phyloP scores from a whole-genome alignment of 2,113 vertebrate genomes.

The Malaclemys terrapin region DNA sequence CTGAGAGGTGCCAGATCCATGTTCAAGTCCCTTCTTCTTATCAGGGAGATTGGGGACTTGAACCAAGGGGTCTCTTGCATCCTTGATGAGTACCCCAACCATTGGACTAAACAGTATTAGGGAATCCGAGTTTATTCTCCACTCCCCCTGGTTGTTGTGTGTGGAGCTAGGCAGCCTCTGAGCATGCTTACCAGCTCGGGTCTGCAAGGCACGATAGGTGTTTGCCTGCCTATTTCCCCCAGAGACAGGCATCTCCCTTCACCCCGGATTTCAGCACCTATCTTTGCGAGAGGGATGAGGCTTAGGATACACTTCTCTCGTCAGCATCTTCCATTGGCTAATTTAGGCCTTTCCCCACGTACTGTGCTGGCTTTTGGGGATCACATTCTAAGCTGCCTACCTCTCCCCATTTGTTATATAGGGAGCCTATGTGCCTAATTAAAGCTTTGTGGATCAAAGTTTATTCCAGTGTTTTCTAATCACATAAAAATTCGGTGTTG shows the following conservation, averaged over 20 bases:
- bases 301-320: not conserved
- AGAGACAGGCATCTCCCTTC: not conserved
- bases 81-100: not conserved
- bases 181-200: not conserved
- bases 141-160: too few species aligned
- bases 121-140: not conserved
- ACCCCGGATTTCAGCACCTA: not conserved
- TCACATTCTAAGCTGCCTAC: not conserved
- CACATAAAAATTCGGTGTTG: not conserved
- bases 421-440: not conserved
- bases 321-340: not conserved
- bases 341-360: not conserved
- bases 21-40: not conserved
- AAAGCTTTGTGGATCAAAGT: not conserved
- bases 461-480: not conserved
- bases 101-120: not conserved
- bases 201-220: not conserved
- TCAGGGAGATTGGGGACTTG: not conserved
- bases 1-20: not conserved
- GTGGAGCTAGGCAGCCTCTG: not conserved
- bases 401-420: not conserved
- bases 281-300: not conserved
- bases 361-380: not conserved
- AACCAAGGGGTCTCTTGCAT: not conserved
- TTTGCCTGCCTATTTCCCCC: not conserved